Percentiles rank a stretch among this genome's conserved stretches.
phyloP scores from a whole-genome alignment of 2,888 invertebrate genomes.

The Tachina fera region DNA sequence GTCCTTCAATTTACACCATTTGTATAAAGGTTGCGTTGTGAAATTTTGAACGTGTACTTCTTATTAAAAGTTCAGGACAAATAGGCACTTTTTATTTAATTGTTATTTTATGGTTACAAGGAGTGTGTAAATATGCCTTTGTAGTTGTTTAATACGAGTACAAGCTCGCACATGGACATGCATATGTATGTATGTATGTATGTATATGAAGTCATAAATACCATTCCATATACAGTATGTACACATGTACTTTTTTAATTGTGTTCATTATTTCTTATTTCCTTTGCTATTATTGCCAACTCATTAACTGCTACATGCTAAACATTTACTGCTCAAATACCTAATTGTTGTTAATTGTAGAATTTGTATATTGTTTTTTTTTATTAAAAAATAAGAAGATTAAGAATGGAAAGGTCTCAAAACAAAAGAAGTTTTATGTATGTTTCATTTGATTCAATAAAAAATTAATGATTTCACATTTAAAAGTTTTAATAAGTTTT shows the following conservation, averaged over 20 bases:
- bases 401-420: not conserved
- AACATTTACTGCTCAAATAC: slow-evolving; percentile 52
- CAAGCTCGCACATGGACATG: not conserved
- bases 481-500: slow-evolving; percentile 16
- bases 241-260: slow-evolving; percentile 27
- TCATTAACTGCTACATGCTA: slow-evolving; percentile 77
- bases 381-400: not conserved
- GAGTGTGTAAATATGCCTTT: slow-evolving; percentile 75
- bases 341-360: slow-evolving; percentile 65
- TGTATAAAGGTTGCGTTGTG: not conserved
- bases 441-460: slow-evolving; percentile 1
- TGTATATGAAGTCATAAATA: not conserved
- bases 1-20: slow-evolving; percentile 54
- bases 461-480: slow-evolving; percentile 6
- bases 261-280: slow-evolving; percentile 74
- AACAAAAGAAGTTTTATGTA: not conserved
- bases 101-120: slow-evolving; percentile 78
- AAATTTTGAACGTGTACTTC: slow-evolving; percentile 44
- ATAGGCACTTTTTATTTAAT: slow-evolving; percentile 75
- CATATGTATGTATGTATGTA: not conserved
- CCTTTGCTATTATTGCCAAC: slow-evolving; percentile 78
- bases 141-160: slow-evolving; percentile 74
- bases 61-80: slow-evolving; percentile 62
- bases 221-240: not conserved
- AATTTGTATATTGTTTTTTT: slow-evolving; percentile 20